Conservation (phyloP, 2,888 invertebrate genomes). For the Sesia bembeciformis region DNA sequence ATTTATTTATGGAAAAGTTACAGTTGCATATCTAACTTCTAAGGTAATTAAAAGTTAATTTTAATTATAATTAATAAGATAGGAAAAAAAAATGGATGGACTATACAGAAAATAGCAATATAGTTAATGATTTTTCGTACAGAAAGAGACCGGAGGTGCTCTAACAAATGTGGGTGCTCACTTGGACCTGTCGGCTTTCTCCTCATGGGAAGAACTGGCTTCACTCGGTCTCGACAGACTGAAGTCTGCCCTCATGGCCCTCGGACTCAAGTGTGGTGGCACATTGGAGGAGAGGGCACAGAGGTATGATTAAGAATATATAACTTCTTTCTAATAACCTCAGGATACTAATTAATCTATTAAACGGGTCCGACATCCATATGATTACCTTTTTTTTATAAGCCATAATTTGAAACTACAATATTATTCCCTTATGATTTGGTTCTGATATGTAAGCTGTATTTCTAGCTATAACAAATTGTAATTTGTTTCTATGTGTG, state of each 20-base stretch:
- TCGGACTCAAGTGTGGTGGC: constrained; percentile 98
- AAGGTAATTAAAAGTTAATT: no score
- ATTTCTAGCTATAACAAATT: no score
- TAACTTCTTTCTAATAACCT: neutral
- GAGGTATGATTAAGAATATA: constrained; percentile 57
- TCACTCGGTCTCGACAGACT: constrained; percentile 97
- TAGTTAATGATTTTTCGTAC: constrained; percentile 6
- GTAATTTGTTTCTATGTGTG: no score
- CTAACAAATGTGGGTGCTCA: constrained; percentile 96
- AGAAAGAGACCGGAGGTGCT: constrained; percentile 95
- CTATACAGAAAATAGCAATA: neutral
- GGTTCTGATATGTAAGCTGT: neutral
- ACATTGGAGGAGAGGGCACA: constrained; percentile 98
- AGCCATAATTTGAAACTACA: no score
- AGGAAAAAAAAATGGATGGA: no score
- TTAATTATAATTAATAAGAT: no score
- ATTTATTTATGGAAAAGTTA: no score
- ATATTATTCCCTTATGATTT: neutral
- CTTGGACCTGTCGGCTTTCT: constrained; percentile 98
- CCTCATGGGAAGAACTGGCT: constrained; percentile 97
- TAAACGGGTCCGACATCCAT: no score
- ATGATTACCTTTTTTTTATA: no score
- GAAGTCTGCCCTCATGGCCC: constrained; percentile 96
- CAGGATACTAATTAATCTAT: no score
- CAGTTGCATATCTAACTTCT: no score